phyloP scores from a whole-genome alignment of 2,888 invertebrate species.

The Brassicogethes aeneus region DNA sequence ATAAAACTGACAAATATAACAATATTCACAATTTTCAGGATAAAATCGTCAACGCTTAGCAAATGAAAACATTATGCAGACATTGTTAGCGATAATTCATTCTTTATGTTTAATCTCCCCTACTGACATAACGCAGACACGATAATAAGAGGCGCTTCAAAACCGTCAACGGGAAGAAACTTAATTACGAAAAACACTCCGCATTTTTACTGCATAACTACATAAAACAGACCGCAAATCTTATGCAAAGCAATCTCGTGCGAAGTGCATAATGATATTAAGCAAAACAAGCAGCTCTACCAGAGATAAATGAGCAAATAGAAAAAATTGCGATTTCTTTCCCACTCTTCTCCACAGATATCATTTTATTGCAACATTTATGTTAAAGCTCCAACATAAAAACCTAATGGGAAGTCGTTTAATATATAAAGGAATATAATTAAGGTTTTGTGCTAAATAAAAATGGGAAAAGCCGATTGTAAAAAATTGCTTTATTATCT shows the following conservation, averaged over 20 bases:
- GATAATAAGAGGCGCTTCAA: slow-evolving; percentile 16
- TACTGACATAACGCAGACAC: slow-evolving; percentile 5
- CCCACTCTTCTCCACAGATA: too few relatives aligned
- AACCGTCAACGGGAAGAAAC: slow-evolving; percentile 24
- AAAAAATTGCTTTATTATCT: too few relatives aligned
- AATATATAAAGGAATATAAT: too few relatives aligned
- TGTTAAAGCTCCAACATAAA: too few relatives aligned
- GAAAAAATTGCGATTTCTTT: slow-evolving; percentile 7
- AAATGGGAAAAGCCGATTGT: too few relatives aligned
- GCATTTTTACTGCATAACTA: slow-evolving; percentile 20
- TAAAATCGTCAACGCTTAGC: too few relatives aligned
- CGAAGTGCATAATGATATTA: slow-evolving; percentile 30
- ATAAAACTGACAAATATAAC: too few relatives aligned
- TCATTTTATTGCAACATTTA: too few relatives aligned
- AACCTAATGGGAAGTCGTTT: too few relatives aligned
- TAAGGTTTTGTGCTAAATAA: too few relatives aligned
- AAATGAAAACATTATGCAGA: slow-evolving; percentile 5
- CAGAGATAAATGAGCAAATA: slow-evolving; percentile 16
- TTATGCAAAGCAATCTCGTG: slow-evolving; percentile 29
- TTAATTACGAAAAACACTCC: slow-evolving; percentile 31
- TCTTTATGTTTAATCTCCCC: slow-evolving; percentile 19
- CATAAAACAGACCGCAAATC: slow-evolving; percentile 16
- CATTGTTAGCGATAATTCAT: slow-evolving; percentile 14
- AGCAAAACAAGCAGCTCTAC: slow-evolving; percentile 18
- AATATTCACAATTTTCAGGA: too few relatives aligned